phyloP scores from a whole-genome alignment of 2,797 vertebrate genomes.

The Geotrypetes seraphini region DNA sequence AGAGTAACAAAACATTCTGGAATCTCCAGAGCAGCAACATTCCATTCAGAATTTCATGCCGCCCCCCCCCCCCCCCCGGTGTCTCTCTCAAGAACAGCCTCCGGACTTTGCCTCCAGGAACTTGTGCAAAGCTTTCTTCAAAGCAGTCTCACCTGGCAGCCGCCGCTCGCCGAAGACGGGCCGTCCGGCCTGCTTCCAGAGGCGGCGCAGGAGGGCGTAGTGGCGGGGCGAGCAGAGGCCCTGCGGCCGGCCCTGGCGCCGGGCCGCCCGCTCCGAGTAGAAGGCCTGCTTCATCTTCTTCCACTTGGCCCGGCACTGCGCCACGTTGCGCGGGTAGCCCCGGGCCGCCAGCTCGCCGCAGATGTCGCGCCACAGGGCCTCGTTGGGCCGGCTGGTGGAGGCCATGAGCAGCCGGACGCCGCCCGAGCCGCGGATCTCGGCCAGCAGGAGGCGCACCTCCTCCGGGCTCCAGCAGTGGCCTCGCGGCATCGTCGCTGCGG shows the following conservation, averaged over 20 bases:
- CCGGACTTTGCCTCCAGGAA: no score
- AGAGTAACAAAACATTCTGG: no score
- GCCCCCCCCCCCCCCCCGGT: no score
- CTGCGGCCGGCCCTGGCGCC: background rate
- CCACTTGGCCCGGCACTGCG: slow-evolving; percentile 36
- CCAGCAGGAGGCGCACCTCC: slow-evolving; percentile 19
- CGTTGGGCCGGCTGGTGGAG: slow-evolving; percentile 26
- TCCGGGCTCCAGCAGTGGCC: slow-evolving; percentile 10
- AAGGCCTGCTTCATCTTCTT: slow-evolving; percentile 31
- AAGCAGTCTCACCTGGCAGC: slow-evolving; percentile 14
- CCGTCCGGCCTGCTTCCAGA: slow-evolving; percentile 18
- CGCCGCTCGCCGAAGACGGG: slow-evolving; percentile 4
- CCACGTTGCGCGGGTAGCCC: slow-evolving; percentile 15
- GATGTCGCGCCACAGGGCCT: slow-evolving; percentile 19
- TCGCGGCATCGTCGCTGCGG: slow-evolving; percentile 16
- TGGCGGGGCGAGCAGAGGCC: background rate
- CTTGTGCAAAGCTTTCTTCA: no score
- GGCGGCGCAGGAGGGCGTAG: slow-evolving; percentile 19
- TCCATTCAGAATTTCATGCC: no score
- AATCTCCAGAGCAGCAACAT: no score
- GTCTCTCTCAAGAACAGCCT: no score
- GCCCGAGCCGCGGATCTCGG: background rate
- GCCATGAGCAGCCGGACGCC: slow-evolving; percentile 19
- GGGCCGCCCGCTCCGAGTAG: slow-evolving; percentile 17
- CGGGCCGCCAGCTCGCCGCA: background rate